A percentile compares a stretch with the other conserved stretches of the same genome.
These are phyloP conservation scores for Prosopocoilus inquinatus DNA, from an alignment of 2,888 invertebrate genomes.

Conservation along the genomic window DNA sequence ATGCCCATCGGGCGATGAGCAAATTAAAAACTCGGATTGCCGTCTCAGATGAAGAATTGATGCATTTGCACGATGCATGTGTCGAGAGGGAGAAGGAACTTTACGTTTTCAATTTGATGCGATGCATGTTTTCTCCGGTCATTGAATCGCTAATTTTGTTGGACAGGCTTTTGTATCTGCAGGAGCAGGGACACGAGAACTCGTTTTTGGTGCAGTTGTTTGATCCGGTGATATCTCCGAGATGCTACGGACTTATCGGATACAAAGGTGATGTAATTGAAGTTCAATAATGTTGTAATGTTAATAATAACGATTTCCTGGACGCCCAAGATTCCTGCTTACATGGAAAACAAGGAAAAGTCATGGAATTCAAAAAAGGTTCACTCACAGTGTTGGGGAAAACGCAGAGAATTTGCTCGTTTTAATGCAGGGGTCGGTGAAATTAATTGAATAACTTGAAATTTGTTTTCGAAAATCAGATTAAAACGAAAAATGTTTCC, in stretches of 20 bases:
- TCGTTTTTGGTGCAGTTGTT: conserved; percentile 74
- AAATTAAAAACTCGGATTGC: conserved; percentile 59
- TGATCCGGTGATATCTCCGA: conserved; percentile 79
- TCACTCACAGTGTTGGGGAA: too few species aligned
- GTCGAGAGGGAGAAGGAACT: conserved; percentile 58
- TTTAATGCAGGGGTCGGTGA: too few species aligned
- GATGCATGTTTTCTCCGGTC: conserved; percentile 74
- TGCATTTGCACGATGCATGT: conserved; percentile 47
- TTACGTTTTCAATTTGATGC: conserved; percentile 73
- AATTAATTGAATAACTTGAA: too few species aligned
- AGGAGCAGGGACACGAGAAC: conserved; percentile 60
- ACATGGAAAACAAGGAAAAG: too few species aligned
- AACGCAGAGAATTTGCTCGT: too few species aligned
- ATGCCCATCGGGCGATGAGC: conserved; percentile 65
- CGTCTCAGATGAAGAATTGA: conserved; percentile 51
- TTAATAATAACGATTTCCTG: too few species aligned
- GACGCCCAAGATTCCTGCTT: too few species aligned
- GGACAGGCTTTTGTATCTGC: conserved; percentile 76
- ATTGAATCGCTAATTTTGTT: conserved; percentile 79
- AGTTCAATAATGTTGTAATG: background rate
- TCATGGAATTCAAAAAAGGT: too few species aligned
- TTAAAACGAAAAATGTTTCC: too few species aligned
- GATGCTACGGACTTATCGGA: conserved; percentile 75
- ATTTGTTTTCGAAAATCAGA: too few species aligned
- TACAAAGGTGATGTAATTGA: conserved; percentile 44